A percentile compares a stretch with the other conserved stretches of the same genome.
Conservation (phyloP, 2,888 invertebrate species). For the Spicauda simplicius region DNA sequence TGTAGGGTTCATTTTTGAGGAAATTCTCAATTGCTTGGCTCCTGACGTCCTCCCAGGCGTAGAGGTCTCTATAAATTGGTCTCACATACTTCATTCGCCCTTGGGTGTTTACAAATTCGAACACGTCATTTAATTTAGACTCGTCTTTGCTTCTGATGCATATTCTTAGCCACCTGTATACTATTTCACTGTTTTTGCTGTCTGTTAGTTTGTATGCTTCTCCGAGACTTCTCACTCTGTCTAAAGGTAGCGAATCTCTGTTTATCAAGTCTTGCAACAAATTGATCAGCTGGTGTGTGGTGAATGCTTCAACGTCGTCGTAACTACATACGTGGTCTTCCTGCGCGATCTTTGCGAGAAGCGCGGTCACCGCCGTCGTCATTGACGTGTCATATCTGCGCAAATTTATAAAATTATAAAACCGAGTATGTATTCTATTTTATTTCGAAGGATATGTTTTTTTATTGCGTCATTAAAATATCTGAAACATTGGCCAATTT, state of each 20-base stretch:
- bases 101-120: constrained; percentile 92
- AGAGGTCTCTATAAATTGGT: constrained; percentile 94
- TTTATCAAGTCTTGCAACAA: constrained; percentile 88
- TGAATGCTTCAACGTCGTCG: constrained; percentile 82
- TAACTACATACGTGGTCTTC: constrained; percentile 67
- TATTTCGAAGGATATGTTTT: too few relatives aligned
- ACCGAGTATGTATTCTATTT: too few relatives aligned
- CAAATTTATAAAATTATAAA: too few relatives aligned
- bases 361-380: constrained; percentile 82
- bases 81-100: constrained; percentile 97
- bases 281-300: constrained; percentile 86
- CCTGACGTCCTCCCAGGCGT: constrained; percentile 90
- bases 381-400: constrained; percentile 88
- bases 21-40: constrained; percentile 89
- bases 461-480: too few relatives aligned
- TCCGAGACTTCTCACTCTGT: constrained; percentile 86
- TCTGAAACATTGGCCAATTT: too few relatives aligned
- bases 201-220: constrained; percentile 86
- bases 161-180: constrained; percentile 90
- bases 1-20: too few relatives aligned
- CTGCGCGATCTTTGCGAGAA: constrained; percentile 74
- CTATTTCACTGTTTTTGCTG: constrained; percentile 92
- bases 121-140: constrained; percentile 86
- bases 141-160: constrained; percentile 90
- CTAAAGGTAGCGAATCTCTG: constrained; percentile 73